Evolutionary conservation across 2,797 vertebrate genomes (phyloP).

Genomic region (Acanthiza pusilla): DNA sequence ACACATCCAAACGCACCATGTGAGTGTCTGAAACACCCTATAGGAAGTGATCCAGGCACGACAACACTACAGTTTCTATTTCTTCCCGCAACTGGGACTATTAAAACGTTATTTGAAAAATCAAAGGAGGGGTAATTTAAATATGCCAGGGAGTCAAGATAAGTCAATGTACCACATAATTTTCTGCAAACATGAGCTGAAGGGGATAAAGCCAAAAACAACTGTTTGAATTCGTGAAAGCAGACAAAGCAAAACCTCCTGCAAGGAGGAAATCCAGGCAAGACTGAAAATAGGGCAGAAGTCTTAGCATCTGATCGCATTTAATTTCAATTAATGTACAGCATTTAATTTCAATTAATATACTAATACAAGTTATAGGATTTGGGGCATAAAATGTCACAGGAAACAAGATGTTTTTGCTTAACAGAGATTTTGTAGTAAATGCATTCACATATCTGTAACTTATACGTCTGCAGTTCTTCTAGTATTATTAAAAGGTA

Average conservation of each 20-base stretch:
- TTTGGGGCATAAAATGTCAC: neutral
- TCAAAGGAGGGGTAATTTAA: neutral
- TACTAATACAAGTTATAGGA: neutral
- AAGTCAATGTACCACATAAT: neutral
- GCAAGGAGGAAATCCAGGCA: neutral
- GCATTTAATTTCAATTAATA: neutral
- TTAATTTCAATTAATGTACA: neutral
- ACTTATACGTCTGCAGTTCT: neutral
- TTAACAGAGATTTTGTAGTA: neutral
- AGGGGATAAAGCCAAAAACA: neutral
- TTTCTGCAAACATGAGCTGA: neutral
- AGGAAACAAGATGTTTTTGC: neutral
- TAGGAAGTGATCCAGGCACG: neutral
- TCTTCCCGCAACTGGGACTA: neutral
- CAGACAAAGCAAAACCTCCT: neutral
- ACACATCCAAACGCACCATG: too few species aligned
- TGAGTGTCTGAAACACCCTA: accelerated
- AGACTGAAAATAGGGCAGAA: neutral
- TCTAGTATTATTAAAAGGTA: neutral
- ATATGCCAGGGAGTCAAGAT: neutral
- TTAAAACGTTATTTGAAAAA: neutral
- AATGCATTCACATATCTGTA: accelerated
- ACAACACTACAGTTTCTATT: neutral
- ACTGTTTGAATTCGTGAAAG: neutral
- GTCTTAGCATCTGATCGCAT: neutral